These are phyloP conservation scores for Montipora efflorescens DNA, from an alignment of 64 coral and sea anemone genomes.

Conservation along the genomic window DNA sequence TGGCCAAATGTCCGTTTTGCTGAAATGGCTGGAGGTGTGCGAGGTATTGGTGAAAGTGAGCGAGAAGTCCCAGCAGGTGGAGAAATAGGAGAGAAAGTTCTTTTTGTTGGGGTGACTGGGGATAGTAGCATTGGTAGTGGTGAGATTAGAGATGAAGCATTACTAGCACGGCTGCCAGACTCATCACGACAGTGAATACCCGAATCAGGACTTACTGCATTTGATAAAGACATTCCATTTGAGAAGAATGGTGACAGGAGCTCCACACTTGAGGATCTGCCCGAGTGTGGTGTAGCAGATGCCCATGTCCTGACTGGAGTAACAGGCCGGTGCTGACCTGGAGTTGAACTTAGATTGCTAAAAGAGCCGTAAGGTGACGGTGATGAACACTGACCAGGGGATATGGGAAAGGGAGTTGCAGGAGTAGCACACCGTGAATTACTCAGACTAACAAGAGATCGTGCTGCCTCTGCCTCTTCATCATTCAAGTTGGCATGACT, in stretches of 20 bases:
- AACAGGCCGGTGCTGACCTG: conserved; percentile 43
- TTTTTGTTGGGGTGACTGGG: conserved; percentile 90
- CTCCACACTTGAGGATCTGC: conserved; percentile 86
- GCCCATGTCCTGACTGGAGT: conserved; percentile 69
- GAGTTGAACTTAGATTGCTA: conserved; percentile 38
- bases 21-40: conserved; percentile 92
- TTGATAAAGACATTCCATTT: conserved; percentile 46
- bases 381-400: conserved; percentile 79
- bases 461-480: conserved; percentile 93
- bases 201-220: conserved; percentile 91
- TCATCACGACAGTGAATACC: conserved; percentile 89
- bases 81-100: conserved; percentile 96
- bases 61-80: conserved; percentile 67
- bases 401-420: conserved; percentile 82
- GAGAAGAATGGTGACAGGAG: conserved; percentile 77
- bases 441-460: conserved; percentile 87
- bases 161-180: conserved; percentile 63
- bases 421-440: conserved; percentile 93
- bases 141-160: conserved; percentile 81
- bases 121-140: conserved; percentile 76
- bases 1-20: conserved; percentile 78
- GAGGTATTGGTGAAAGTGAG: conserved; percentile 79
- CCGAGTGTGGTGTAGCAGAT: conserved; percentile 67
- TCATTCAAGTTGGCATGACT: conserved; percentile 73
- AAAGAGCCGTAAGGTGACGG: conserved; percentile 73